phyloP scores from a whole-genome alignment of 2,888 invertebrate genomes.

The Dasypogon diadema region DNA sequence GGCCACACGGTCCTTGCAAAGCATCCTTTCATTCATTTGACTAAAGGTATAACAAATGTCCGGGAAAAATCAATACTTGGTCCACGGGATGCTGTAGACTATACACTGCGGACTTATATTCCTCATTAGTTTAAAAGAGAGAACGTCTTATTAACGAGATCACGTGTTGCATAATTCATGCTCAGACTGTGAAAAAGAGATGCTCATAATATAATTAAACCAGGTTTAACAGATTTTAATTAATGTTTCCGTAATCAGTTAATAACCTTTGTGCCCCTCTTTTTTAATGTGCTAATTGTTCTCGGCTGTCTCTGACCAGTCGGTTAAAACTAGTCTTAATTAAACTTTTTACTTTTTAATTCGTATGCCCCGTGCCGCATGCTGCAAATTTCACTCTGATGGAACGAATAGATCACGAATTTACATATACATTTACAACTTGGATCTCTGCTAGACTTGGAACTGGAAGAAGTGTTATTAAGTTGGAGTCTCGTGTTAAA shows the following conservation, averaged over 20 bases:
- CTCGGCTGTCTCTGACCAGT: slow-evolving; percentile 25
- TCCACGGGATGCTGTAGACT: background rate
- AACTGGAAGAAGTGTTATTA: background rate
- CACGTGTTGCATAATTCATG: slow-evolving; percentile 3
- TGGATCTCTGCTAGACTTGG: background rate
- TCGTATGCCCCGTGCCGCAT: slow-evolving; percentile 36
- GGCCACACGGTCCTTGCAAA: slow-evolving; percentile 65
- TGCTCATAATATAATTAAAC: background rate
- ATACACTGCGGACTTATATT: background rate
- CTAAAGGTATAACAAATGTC: background rate
- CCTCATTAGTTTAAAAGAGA: background rate
- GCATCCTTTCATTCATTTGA: background rate
- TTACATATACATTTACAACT: background rate
- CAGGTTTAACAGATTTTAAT: slow-evolving; percentile 30
- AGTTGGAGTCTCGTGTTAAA: background rate
- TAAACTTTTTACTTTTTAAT: slow-evolving; percentile 22
- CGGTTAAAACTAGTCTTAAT: slow-evolving; percentile 36
- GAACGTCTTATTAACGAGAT: background rate
- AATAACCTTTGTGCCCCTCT: slow-evolving; percentile 32
- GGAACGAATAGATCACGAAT: slow-evolving; percentile 38
- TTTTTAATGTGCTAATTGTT: slow-evolving; percentile 19
- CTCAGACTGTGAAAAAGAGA: background rate
- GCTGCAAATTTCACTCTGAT: slow-evolving; percentile 42
- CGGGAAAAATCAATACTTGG: slow-evolving; percentile 37
- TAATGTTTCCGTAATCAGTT: slow-evolving; percentile 52